Conservation (phyloP, 2,113 vertebrate species). For the Bungarus multicinctus region DNA sequence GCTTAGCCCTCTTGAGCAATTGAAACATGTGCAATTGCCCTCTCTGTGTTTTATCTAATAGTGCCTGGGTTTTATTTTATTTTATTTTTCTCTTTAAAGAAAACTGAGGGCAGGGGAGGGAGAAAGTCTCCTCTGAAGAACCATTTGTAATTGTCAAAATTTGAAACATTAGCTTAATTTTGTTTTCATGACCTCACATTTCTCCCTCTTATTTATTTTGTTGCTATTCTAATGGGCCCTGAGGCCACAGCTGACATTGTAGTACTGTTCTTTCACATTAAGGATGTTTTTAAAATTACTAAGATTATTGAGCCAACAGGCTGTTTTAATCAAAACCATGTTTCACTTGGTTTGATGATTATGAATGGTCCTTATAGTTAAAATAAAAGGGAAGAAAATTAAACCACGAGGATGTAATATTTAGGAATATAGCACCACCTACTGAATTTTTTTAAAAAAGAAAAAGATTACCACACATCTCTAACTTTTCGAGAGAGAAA, state of each 20-base stretch:
- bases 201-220: constrained; percentile 74
- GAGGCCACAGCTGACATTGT: constrained; percentile 73
- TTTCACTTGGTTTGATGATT: constrained; percentile 76
- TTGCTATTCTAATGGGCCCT: constrained; percentile 75
- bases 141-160: constrained; percentile 78
- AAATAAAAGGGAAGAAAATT: constrained; percentile 12
- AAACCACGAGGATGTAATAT: constrained; percentile 36
- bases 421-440: constrained; percentile 70
- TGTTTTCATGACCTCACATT: constrained; percentile 76
- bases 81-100: constrained; percentile 52
- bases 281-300: constrained; percentile 81
- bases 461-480: constrained; percentile 39
- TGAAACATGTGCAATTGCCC: constrained; percentile 66
- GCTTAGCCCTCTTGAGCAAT: constrained; percentile 63
- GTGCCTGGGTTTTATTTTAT: constrained; percentile 64
- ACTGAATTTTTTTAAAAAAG: constrained; percentile 50
- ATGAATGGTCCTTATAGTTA: constrained; percentile 63
- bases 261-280: constrained; percentile 72
- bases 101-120: constrained; percentile 10
- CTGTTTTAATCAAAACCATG: constrained; percentile 83
- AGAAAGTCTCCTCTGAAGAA: constrained; percentile 70
- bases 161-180: constrained; percentile 82
- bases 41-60: constrained; percentile 77
- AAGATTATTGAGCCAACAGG: constrained; percentile 80
- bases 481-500: not conserved